These are phyloP conservation scores for Calephelis nemesis DNA, from an alignment of 1,140 invertebrate species.

Conservation along the genomic window DNA sequence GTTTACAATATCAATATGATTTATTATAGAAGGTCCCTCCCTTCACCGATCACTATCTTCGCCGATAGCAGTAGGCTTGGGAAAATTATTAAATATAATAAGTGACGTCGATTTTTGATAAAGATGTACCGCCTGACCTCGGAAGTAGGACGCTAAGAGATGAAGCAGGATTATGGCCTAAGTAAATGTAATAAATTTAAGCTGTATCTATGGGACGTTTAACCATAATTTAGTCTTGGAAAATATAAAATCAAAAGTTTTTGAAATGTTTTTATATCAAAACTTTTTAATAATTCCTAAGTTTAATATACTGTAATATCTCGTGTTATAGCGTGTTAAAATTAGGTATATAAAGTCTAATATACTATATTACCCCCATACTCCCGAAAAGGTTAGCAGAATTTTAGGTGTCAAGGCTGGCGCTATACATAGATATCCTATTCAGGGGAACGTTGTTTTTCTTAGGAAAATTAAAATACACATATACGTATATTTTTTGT, in stretches of 20 bases:
- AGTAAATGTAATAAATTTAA: slow-evolving; percentile 10
- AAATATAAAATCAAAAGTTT: neutral
- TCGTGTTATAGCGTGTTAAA: too few relatives aligned
- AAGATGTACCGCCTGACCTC: slow-evolving; percentile 17
- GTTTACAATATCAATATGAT: slow-evolving; percentile 50
- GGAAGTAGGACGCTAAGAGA: slow-evolving; percentile 13
- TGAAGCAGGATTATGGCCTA: slow-evolving; percentile 1
- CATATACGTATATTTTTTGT: too few relatives aligned
- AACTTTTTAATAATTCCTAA: too few relatives aligned
- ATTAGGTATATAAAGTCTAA: too few relatives aligned
- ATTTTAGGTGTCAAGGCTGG: too few relatives aligned
- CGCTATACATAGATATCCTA: too few relatives aligned
- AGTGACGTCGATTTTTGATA: slow-evolving; percentile 32
- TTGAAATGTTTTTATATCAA: too few relatives aligned
- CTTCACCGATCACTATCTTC: slow-evolving; percentile 45
- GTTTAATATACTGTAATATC: too few relatives aligned
- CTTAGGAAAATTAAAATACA: too few relatives aligned
- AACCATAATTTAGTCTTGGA: neutral
- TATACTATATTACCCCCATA: too few relatives aligned
- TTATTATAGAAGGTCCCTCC: slow-evolving; percentile 41
- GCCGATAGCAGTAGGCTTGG: slow-evolving; percentile 33
- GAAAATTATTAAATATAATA: slow-evolving; percentile 43
- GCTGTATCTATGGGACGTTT: neutral
- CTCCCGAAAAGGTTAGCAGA: too few relatives aligned
- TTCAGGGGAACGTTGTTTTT: too few relatives aligned